Evolutionary conservation across 1,140 invertebrate genomes (phyloP).

Genomic region (Zeugodacus cucurbitae): DNA sequence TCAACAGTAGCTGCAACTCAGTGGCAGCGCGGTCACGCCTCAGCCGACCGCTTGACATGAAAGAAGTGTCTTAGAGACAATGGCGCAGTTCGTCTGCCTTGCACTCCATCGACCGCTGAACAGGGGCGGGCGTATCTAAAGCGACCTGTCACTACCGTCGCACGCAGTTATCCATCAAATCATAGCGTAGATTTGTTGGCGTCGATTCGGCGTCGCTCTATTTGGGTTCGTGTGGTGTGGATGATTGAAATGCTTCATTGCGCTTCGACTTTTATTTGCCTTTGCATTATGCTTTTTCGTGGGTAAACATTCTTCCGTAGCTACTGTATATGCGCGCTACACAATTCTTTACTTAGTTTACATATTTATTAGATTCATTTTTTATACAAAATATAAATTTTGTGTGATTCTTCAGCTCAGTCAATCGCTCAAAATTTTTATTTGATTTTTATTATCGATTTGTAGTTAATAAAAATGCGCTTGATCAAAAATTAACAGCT

Average conservation of each 20-base stretch:
- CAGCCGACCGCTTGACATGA: neutral
- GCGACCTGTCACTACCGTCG: slow-evolving; percentile 35
- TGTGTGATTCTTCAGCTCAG: neutral
- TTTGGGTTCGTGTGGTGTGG: neutral
- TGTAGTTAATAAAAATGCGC: slow-evolving; percentile 1
- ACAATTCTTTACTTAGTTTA: neutral
- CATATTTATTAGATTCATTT: neutral
- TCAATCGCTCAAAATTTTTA: slow-evolving; percentile 15
- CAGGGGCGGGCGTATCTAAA: slow-evolving; percentile 27
- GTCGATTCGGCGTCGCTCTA: neutral
- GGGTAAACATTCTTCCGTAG: neutral
- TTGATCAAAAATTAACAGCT: neutral
- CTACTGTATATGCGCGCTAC: too few relatives aligned
- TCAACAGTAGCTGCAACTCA: neutral
- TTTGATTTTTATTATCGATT: slow-evolving; percentile 29
- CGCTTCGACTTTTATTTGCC: slow-evolving; percentile 6
- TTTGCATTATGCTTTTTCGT: neutral
- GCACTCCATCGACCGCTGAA: neutral
- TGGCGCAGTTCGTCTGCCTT: too few relatives aligned
- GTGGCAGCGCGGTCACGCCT: neutral
- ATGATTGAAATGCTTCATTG: slow-evolving; percentile 31
- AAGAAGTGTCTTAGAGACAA: neutral
- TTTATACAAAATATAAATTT: neutral
- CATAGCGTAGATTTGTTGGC: neutral
- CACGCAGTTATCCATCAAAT: slow-evolving; percentile 25